Evolutionary conservation across 2,113 vertebrate species (phyloP).

Genomic region (Anolis sagrei): DNA sequence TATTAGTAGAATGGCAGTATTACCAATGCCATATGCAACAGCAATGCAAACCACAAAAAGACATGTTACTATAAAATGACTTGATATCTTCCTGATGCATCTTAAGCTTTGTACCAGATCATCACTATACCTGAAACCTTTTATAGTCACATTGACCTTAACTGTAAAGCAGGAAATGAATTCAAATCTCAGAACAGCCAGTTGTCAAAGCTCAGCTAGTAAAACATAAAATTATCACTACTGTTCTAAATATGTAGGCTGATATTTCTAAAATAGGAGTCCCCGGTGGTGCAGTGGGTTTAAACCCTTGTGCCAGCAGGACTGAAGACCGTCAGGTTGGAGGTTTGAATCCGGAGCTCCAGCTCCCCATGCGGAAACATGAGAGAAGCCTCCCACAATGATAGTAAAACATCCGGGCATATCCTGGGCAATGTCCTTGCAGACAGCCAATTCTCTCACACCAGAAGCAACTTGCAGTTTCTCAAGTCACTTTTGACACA

Average conservation of each 20-base stretch:
- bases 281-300: too few species aligned
- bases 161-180: constrained; percentile 14
- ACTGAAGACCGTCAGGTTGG: too few species aligned
- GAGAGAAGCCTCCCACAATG: too few species aligned
- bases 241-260: constrained; percentile 8
- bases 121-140: background rate
- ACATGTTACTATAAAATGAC: background rate
- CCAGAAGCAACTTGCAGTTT: too few species aligned
- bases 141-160: constrained; percentile 17
- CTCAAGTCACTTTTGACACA: too few species aligned
- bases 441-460: too few species aligned
- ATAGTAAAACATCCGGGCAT: too few species aligned
- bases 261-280: too few species aligned
- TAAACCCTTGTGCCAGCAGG: too few species aligned
- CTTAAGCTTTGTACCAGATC: constrained; percentile 2
- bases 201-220: background rate
- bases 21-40: background rate
- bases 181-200: background rate
- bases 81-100: constrained; percentile 18
- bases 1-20: background rate
- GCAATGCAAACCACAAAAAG: constrained; percentile 16
- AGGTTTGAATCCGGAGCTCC: too few species aligned
- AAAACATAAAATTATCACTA: constrained; percentile 20
- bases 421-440: too few species aligned
- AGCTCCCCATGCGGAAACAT: too few species aligned